These are phyloP conservation scores for Halcyon leucocephala DNA, from an alignment of 2,797 vertebrate genomes.

Conservation along the genomic window DNA sequence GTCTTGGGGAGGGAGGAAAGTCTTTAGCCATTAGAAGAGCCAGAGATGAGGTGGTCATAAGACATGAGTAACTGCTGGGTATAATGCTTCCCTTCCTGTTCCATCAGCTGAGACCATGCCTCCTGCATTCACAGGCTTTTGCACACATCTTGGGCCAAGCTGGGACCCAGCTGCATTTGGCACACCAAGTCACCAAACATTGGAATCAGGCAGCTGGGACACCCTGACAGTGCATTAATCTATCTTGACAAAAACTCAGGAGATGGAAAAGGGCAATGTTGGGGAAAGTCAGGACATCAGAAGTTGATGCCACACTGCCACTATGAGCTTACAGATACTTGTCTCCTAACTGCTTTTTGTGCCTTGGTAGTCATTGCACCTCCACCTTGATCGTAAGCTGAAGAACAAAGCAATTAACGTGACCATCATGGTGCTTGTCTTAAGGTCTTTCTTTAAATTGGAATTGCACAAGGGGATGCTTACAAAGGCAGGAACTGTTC, in stretches of 20 bases:
- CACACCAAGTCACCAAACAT: rapidly evolving
- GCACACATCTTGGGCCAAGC: rapidly evolving
- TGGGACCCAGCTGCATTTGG: not conserved
- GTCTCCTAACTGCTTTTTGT: not conserved
- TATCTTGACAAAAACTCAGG: not conserved
- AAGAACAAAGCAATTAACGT: not conserved
- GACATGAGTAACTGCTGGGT: rapidly evolving
- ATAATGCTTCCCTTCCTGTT: not conserved
- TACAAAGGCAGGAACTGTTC: not conserved
- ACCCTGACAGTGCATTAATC: not conserved
- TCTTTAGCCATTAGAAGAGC: not conserved
- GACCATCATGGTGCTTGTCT: not conserved
- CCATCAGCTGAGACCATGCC: not conserved
- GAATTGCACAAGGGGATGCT: not conserved
- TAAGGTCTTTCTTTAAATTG: not conserved
- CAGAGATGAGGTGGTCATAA: not conserved
- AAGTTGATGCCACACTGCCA: not conserved
- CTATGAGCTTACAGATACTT: not conserved
- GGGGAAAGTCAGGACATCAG: not conserved
- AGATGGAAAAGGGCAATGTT: not conserved
- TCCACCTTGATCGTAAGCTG: too few relatives aligned
- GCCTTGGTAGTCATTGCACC: not conserved
- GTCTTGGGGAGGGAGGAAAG: not conserved
- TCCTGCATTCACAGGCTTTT: not conserved
- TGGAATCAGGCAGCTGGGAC: not conserved